Evolutionary conservation across 2,797 vertebrate genomes (phyloP).

Genomic region (Clarias platycephalus): DNA sequence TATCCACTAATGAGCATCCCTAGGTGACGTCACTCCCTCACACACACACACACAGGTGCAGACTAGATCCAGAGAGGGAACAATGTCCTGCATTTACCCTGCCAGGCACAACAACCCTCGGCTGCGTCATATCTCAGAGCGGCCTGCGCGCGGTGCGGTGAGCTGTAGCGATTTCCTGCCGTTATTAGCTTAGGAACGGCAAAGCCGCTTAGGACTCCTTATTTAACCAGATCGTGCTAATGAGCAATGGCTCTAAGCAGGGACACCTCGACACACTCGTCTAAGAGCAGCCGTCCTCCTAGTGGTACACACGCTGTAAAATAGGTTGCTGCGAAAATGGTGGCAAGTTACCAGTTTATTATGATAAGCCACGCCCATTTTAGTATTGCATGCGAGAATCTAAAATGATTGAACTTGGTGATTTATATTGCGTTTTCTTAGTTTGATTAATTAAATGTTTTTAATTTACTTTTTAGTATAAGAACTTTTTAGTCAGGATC

Average conservation of each 20-base stretch:
- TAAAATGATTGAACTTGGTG: not conserved
- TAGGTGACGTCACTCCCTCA: conserved; percentile 45
- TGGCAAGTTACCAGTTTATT: not conserved
- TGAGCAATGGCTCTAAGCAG: conserved; percentile 62
- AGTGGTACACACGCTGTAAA: not conserved
- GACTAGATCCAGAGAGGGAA: conserved; percentile 38
- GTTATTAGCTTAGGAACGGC: conserved; percentile 80
- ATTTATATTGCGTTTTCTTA: not conserved
- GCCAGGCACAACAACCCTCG: conserved; percentile 30
- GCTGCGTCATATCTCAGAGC: conserved; percentile 60
- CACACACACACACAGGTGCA: conserved; percentile 39
- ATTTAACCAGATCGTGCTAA: conserved; percentile 79
- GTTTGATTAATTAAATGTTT: not conserved
- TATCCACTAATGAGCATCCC: conserved; percentile 25
- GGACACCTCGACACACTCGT: conserved; percentile 42
- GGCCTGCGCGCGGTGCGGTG: conserved; percentile 53
- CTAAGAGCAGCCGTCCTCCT: conserved; percentile 4
- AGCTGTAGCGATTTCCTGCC: conserved; percentile 62
- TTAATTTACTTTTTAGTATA: not conserved
- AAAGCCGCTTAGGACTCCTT: conserved; percentile 82
- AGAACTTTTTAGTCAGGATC: not conserved
- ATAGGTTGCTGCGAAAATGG: not conserved
- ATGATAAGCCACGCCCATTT: not conserved
- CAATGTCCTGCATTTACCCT: conserved; percentile 15
- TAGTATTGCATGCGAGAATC: not conserved